Percentiles rank a stretch among this genome's conserved stretches.
phyloP scores from a whole-genome alignment of 2,113 vertebrate species.

The Platichthys flesus region DNA sequence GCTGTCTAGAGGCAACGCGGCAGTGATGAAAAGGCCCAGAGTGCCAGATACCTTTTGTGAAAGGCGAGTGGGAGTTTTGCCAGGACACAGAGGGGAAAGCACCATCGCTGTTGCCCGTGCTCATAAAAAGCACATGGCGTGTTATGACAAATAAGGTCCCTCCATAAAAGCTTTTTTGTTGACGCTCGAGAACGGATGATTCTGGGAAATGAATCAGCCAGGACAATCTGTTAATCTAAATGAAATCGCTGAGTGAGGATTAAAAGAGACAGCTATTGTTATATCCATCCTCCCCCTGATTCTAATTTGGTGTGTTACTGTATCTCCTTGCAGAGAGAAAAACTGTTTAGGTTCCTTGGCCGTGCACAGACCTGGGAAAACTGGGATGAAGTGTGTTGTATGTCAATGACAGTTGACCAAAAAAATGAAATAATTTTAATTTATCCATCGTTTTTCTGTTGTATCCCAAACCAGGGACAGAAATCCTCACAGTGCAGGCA shows the following conservation, averaged over 20 bases:
- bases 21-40: slow-evolving; percentile 32
- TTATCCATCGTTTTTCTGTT: too few species aligned
- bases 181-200: slow-evolving; percentile 53
- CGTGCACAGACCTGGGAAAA: neutral
- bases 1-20: neutral
- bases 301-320: neutral
- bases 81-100: slow-evolving; percentile 49
- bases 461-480: slow-evolving; percentile 73
- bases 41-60: slow-evolving; percentile 46
- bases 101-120: slow-evolving; percentile 8
- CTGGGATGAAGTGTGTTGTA: neutral
- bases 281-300: neutral
- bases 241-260: slow-evolving; percentile 46
- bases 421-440: too few species aligned
- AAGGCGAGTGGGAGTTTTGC: slow-evolving; percentile 55
- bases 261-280: slow-evolving; percentile 50
- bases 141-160: slow-evolving; percentile 44
- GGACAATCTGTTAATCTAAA: slow-evolving; percentile 69
- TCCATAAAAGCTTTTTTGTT: slow-evolving; percentile 66
- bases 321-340: slow-evolving; percentile 1
- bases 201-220: slow-evolving; percentile 54
- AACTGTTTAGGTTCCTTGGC: neutral
- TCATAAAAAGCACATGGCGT: slow-evolving; percentile 56
- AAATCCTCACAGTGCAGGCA: slow-evolving; percentile 82
- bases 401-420: neutral